Base-by-base conservation (phyloP, 2,797 vertebrate genomes). In the Paguma larvata region DNA sequence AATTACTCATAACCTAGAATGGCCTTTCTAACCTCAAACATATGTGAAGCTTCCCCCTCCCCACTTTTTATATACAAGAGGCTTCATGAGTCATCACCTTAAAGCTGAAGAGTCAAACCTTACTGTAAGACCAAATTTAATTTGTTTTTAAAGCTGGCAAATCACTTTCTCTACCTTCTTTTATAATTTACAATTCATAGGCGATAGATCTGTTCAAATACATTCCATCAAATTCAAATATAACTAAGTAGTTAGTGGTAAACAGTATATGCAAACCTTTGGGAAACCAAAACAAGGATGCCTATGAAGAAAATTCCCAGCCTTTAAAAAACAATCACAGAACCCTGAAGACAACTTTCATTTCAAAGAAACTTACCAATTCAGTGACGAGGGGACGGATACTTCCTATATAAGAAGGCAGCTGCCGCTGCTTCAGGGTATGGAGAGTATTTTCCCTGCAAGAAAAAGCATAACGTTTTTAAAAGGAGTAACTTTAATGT, bases 401-500 rank as follows among this genome's bases (percentile, higher is more conserved):
- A 97, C 99, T 99, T 88, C 99, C 98, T 3, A 98, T 41, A 1
- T 99, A 98, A 0, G 99, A 98, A 84, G 98, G 98, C 7, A 98
- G 98, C 77, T 99, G 99, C 79, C 99, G 99, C 96, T 99, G 99
- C 98, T 99, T 99, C 98, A 99, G 98, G 1, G 98, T 98, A 56
- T 99, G 99, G 2, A 99, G 98, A 0, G 99, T 99, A 98, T 99
- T 99, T 98, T 99, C 99, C 99, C 99, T 99, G 83, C 95, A 98
- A 98, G n/a, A 51, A 97, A 89, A 95, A 32, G 21, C 23, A 88
- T 1, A 34, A 19, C 65, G 85, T 38, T 46, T 86, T 94, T 51
- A 11, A 62, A 83, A 95, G 5, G 19, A 46, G 19, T 15, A 38
- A 88, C 65, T 96, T 67, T 77, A 89, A 92, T 44, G 82, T 14